Base-by-base conservation (phyloP, 2,888 invertebrate genomes). In the Phalera bucephala region DNA sequence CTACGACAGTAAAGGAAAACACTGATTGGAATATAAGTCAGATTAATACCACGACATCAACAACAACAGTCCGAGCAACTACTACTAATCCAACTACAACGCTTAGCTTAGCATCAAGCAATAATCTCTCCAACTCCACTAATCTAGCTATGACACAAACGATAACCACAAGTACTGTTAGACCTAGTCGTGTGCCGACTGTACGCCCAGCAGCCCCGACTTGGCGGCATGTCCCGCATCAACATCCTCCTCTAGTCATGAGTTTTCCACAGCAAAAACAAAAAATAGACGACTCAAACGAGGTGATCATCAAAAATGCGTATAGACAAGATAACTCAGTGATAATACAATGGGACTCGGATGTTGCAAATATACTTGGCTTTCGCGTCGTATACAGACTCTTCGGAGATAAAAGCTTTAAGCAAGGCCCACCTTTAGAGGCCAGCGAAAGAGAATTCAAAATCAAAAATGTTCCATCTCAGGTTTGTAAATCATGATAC, bases 331-430 rank as follows among this genome's bases (percentile, higher is more conserved):
- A 96, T 61, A 96, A 93, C 72, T 94, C 96, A 0, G 95, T 97
- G 11, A 94, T 96, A 59, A 96, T 97, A 52, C 95, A 96, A 68
- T 97, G 97, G 97, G 96, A 96, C 67, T 96, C 96, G 1, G 95
- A 96, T 64, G 95, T 95, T 7, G 93, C 94, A 0, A 96, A 96
- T 69, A 95, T 96, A 62, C 91, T 96, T n/a, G 97, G 96, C 32
- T 97, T 97, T 74, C 91, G 96, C 41, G 96, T 97, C 7, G 95
- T 97, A 12, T 97, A 97, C 75, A 90, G 97, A 36, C 88, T 97
- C 25, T 97, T 97, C 65, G 97, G 97, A 2, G 97, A 97, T 64
- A 94, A 95, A 70, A 94, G 92, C 56, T 97, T 97, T 82, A 96
- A 97, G 64, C 95, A 96, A 75, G 97, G 97, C 3, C 96, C 97